Evolutionary conservation across 2,113 vertebrate genomes (phyloP).

Genomic region (Cygnus buccinator): DNA sequence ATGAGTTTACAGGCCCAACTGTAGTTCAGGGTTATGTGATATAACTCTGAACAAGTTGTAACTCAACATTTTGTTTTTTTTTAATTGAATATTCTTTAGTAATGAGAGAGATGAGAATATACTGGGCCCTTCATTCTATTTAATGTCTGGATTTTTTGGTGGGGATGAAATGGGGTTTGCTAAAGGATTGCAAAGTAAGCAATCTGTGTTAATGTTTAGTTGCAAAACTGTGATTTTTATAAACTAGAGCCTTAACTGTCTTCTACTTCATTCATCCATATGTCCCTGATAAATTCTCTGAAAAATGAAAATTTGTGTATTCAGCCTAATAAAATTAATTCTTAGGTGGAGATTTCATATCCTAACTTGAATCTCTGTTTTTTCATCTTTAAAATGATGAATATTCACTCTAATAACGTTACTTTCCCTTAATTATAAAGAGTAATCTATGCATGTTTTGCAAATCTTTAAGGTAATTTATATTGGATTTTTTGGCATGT

Average conservation of each 20-base stretch:
- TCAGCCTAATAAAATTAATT: background rate
- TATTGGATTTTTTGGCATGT: constrained; percentile 14
- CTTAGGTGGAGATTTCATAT: background rate
- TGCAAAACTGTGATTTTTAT: background rate
- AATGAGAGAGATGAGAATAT: background rate
- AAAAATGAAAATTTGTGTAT: background rate
- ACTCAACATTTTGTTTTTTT: background rate
- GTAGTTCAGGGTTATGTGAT: constrained; percentile 1
- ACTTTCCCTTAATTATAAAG: background rate
- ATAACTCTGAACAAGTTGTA: constrained; percentile 17
- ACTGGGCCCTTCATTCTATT: background rate
- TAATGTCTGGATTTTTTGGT: background rate
- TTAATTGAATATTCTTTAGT: background rate
- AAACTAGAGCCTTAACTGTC: background rate
- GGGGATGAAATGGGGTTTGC: background rate
- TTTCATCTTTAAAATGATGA: background rate
- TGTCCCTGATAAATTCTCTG: background rate
- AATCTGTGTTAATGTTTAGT: background rate
- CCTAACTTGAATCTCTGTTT: constrained; percentile 1
- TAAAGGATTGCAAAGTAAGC: background rate
- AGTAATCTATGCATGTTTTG: constrained; percentile 17
- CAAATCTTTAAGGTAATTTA: background rate
- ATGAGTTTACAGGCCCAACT: background rate
- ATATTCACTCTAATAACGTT: background rate
- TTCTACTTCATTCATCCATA: background rate